phyloP scores from a whole-genome alignment of 2,797 vertebrate species.

The Botia kubotai region DNA sequence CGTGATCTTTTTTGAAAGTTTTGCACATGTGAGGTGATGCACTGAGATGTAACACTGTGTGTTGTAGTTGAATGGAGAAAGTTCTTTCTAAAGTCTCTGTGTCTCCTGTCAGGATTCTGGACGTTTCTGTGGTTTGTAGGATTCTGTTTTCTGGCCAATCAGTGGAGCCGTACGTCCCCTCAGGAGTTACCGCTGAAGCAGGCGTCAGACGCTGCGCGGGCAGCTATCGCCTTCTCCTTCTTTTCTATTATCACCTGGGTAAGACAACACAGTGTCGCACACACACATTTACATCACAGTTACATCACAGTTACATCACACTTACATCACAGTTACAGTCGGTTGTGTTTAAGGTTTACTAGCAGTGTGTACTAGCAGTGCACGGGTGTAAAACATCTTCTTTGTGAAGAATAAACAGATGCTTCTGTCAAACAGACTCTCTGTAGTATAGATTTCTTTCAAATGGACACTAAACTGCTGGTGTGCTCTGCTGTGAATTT shows the following conservation, averaged over 20 bases:
- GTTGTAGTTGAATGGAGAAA: neutral
- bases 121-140: slow-evolving; percentile 87
- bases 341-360: slow-evolving; percentile 70
- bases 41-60: no score
- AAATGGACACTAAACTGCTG: slow-evolving; percentile 4
- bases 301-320: no score
- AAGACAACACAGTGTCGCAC: slow-evolving; percentile 53
- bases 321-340: slow-evolving; percentile 64
- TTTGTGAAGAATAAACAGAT: slow-evolving; percentile 70
- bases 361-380: slow-evolving; percentile 55
- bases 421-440: slow-evolving; percentile 65
- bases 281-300: no score
- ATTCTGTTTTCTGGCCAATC: slow-evolving; percentile 87
- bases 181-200: slow-evolving; percentile 70
- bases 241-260: slow-evolving; percentile 88
- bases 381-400: slow-evolving; percentile 53
- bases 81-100: neutral
- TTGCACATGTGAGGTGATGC: no score
- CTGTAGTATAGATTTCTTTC: slow-evolving; percentile 63
- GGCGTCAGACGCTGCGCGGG: slow-evolving; percentile 82
- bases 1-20: no score
- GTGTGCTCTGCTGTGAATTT: neutral
- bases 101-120: slow-evolving; percentile 76
- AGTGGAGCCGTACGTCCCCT: slow-evolving; percentile 81
- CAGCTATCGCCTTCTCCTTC: slow-evolving; percentile 88